These are phyloP conservation scores for Tenthredo livida DNA, from an alignment of 2,888 invertebrate species.

Conservation along the genomic window DNA sequence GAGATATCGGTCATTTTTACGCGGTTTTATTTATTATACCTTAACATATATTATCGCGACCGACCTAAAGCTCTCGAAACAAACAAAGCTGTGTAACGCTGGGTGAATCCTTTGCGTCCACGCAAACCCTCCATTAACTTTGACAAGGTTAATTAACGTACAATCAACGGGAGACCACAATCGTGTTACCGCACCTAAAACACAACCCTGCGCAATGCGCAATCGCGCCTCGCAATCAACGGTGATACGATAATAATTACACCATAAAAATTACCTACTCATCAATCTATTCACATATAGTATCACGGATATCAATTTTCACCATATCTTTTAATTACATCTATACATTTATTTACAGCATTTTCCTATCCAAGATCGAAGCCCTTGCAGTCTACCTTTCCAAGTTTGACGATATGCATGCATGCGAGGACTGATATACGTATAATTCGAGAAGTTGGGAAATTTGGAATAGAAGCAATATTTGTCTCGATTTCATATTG, in stretches of 20 bases:
- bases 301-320: background rate
- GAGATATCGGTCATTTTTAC: background rate
- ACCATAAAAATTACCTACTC: background rate
- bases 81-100: slow-evolving; percentile 41
- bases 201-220: slow-evolving; percentile 52
- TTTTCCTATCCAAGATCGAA: too few species aligned
- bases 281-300: background rate
- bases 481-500: background rate
- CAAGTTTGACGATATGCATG: too few species aligned
- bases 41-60: background rate
- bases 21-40: background rate
- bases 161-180: slow-evolving; percentile 53
- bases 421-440: too few species aligned
- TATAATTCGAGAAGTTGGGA: too few species aligned
- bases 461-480: too few species aligned
- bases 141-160: slow-evolving; percentile 54
- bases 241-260: slow-evolving; percentile 8
- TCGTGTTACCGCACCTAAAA: slow-evolving; percentile 51
- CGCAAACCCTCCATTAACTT: slow-evolving; percentile 53
- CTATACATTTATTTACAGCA: too few species aligned
- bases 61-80: background rate
- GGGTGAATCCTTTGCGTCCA: slow-evolving; percentile 47
- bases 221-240: slow-evolving; percentile 44
- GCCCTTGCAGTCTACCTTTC: too few species aligned
- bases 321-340: background rate